Evolutionary conservation across 2,797 vertebrate species (phyloP), one percentile per base, ranked within the genome.

Genomic region (Catostomus latipinnis): DNA sequence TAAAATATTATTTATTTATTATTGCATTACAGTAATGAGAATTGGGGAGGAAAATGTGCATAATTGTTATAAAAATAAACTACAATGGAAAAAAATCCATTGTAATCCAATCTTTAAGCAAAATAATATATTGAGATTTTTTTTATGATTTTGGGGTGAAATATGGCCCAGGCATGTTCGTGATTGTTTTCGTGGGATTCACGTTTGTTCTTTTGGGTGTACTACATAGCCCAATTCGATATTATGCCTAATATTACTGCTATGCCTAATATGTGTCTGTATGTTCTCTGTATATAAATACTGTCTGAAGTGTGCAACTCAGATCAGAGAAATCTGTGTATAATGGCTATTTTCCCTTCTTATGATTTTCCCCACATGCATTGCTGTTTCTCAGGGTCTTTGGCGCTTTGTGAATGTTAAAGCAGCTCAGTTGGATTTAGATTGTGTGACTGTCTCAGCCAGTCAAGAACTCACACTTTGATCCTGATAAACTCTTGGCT

Each of bases 401-500:
- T 72, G 18, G 52, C n/a, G 16, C 52, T 71, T 78, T 57, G 50
- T 54, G 50, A 65, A 72, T 65, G 60, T 71, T 16, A 49, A 57
- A 72, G 46, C 69, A 79, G 77, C 69, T 58, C 69, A 43, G 69
- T 12, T 72, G 16, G 68, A 71, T 65, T 34, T 34, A 34, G 34
- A 34, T 34, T 34, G 34, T 34, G 34, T 52, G 75, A 77, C 56
- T 57, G 63, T 76, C 74, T 46, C 45, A 69, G 22, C 22, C 58
- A 72, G 68, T 57, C 69, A 67, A 48, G 45, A 66, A 80, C 49
- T 71, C 43, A 65, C 60, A 16, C 62, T 80, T 58, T 72, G 43
- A 72, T 66, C 52, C 70, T 73, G 16, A 80, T 80, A 73, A 80
- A 80, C 78, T 80, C 60, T 56, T 50, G 60, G 16, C 52, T 73